phyloP scores from a whole-genome alignment of 2,888 invertebrate genomes.

The Autographa gamma region DNA sequence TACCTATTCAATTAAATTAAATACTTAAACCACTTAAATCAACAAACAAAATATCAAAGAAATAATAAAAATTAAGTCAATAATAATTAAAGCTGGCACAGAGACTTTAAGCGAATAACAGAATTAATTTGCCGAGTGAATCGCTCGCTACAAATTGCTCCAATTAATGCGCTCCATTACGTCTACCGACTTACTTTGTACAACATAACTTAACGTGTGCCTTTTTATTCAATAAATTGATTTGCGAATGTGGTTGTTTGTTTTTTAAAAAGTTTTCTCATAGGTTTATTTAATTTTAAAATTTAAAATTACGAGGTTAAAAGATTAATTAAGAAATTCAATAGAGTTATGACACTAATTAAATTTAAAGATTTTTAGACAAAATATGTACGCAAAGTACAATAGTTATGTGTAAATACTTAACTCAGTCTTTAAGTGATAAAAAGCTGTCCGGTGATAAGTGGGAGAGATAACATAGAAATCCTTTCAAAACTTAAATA shows the following conservation, averaged over 20 bases:
- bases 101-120: conserved; percentile 52
- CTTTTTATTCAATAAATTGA: conserved; percentile 56
- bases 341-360: not conserved
- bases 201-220: conserved; percentile 43
- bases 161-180: conserved; percentile 78
- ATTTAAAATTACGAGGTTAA: too few relatives aligned
- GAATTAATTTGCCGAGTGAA: conserved; percentile 62
- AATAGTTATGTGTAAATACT: too few relatives aligned
- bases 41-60: not conserved
- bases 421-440: too few relatives aligned
- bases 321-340: too few relatives aligned
- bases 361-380: too few relatives aligned
- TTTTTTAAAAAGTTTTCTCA: not conserved
- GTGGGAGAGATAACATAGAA: too few relatives aligned
- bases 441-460: too few relatives aligned
- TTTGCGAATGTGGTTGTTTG: conserved; percentile 30
- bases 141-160: conserved; percentile 68
- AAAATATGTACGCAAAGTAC: too few relatives aligned
- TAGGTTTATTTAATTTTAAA: too few relatives aligned
- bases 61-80: conserved; percentile 9
- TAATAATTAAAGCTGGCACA: conserved; percentile 18
- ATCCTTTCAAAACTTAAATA: too few relatives aligned
- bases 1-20: not conserved
- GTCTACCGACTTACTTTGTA: conserved; percentile 61
- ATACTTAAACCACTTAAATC: not conserved